Percentiles rank a stretch among this genome's conserved stretches.
These are phyloP conservation scores for Chloroceryle amazona DNA, from an alignment of 2,797 vertebrate species.

Conservation along the genomic window DNA sequence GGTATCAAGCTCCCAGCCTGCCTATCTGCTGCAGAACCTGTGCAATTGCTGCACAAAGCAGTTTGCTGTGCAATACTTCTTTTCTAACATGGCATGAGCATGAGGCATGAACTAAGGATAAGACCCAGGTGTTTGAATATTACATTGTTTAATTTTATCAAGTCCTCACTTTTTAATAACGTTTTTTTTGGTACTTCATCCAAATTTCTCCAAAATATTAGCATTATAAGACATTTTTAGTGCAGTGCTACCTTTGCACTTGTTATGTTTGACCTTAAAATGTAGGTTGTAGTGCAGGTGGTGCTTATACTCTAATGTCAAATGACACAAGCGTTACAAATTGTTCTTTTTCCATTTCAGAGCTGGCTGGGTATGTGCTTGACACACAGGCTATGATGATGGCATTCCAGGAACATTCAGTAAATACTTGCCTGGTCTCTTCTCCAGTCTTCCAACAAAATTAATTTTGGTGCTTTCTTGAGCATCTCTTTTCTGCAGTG, in stretches of 20 bases:
- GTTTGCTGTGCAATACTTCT: not conserved
- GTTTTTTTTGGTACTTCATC: not conserved
- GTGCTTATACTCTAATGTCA: not conserved
- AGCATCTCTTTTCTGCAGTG: too few species aligned
- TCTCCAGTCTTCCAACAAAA: not conserved
- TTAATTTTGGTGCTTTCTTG: not conserved
- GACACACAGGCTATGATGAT: not conserved
- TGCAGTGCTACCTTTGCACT: not conserved
- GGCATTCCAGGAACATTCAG: not conserved
- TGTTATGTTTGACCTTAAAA: not conserved
- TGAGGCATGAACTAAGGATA: not conserved
- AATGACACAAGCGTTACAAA: not conserved
- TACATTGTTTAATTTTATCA: not conserved
- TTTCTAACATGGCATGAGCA: not conserved
- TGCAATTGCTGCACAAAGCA: fast-evolving
- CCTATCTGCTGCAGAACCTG: not conserved
- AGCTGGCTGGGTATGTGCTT: not conserved
- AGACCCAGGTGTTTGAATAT: not conserved
- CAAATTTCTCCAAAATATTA: not conserved
- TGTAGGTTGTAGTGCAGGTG: not conserved
- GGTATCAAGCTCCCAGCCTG: not conserved
- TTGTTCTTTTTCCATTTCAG: not conserved
- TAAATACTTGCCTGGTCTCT: not conserved
- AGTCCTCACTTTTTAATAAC: not conserved
- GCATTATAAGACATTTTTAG: not conserved